These are phyloP conservation scores for Elymnias hypermnestra DNA, from an alignment of 1,140 invertebrate species.

Conservation along the genomic window DNA sequence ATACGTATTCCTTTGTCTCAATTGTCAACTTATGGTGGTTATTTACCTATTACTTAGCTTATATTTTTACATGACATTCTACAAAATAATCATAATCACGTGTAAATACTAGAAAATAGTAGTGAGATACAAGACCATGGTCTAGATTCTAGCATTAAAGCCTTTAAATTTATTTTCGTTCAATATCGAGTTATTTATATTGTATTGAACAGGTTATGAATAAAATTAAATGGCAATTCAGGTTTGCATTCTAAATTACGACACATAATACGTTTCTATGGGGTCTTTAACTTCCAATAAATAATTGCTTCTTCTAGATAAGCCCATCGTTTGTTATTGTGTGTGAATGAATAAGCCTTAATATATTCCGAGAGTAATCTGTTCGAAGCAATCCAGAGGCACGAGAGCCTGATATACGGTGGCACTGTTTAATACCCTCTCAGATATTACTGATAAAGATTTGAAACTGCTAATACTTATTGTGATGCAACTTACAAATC, in stretches of 20 bases:
- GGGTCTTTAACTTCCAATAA: conserved; percentile 17
- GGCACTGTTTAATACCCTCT: conserved; percentile 37
- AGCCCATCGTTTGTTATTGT: conserved; percentile 22
- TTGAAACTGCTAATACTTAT: no score
- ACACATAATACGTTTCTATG: background rate
- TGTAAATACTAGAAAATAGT: no score
- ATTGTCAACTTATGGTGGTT: no score
- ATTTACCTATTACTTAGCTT: no score
- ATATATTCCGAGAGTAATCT: conserved; percentile 33
- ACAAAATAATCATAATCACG: no score
- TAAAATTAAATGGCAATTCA: background rate
- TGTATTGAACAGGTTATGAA: conserved; percentile 1
- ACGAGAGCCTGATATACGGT: conserved; percentile 39
- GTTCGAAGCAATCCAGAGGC: conserved; percentile 21
- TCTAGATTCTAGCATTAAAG: no score
- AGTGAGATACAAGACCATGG: no score
- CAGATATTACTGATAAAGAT: conserved; percentile 32
- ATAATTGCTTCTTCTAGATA: conserved; percentile 27
- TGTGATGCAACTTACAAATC: no score
- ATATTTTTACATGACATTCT: no score
- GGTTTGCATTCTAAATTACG: background rate
- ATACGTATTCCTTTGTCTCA: no score
- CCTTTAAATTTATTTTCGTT: no score
- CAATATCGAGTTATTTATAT: no score
- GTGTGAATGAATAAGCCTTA: conserved; percentile 28